Evolutionary conservation across 2,888 invertebrate genomes (phyloP), one percentile per base, ranked within the genome.

Genomic region (Apeira syringaria): DNA sequence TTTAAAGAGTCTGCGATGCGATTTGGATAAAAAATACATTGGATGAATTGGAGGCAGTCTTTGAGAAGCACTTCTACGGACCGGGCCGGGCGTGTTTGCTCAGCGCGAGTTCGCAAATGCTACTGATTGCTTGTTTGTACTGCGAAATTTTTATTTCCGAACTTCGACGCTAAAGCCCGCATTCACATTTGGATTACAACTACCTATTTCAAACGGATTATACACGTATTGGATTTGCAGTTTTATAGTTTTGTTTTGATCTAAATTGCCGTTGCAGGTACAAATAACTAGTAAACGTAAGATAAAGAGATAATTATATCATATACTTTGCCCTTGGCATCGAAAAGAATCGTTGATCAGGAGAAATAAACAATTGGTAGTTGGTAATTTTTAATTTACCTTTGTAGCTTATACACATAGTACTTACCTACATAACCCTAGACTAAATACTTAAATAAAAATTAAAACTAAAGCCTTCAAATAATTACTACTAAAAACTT

Each of bases 91-190:
- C 62, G 69, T 78, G 73, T 85, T 85, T 82, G 74, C 80, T 63
- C 59, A 73, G 72, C 71, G 66, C 65, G 72, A 76, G 73, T 78
- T 82, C 72, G 80, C 80, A 83, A 85, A 81, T 81, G 80, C 77
- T 78, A 56, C 80, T 83, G 85, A 86, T 85, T 86, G 85, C 78
- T 80, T 85, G 84, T 86, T 86, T 84, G 83, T 78, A 73, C 69
- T 73, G 67, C 64, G 69, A 80, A 69, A 76, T 78, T 80, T 84
- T 82, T 80, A 79, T 81, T 82, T 78, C 63, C 62, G 56, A 65
- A 71, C 60, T 72, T 69, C 57, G 53, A 53, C 63, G 63, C 60
- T 65, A 61, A 64, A 64, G 61, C 55, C 46, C 59, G 63, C 59
- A 56, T 61, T 45, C 36, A 47, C 65, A 64, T 72, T 74, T 68